phyloP scores from a whole-genome alignment of 2,888 invertebrate species.

The Morpho achilles region DNA sequence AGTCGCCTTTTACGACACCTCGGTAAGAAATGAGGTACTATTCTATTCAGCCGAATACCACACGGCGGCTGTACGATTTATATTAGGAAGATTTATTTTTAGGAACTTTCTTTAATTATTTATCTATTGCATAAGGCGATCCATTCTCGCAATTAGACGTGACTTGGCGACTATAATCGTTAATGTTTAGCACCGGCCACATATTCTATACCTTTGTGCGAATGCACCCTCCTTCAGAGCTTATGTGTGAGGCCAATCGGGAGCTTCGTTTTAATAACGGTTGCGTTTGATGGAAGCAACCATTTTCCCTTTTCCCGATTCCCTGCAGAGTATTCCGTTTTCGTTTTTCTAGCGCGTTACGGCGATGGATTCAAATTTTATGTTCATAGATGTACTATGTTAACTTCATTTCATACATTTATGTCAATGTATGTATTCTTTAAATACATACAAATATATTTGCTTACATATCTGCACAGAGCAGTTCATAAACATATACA shows the following conservation, averaged over 20 bases:
- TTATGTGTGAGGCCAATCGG: conserved; percentile 36
- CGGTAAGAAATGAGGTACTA: too few relatives aligned
- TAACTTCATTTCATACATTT: too few relatives aligned
- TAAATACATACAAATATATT: background rate
- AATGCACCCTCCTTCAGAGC: conserved; percentile 56
- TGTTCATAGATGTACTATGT: background rate
- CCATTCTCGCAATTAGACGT: conserved; percentile 72
- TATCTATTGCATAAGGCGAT: conserved; percentile 30
- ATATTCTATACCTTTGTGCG: conserved; percentile 74
- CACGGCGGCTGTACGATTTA: too few relatives aligned
- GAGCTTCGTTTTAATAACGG: conserved; percentile 32
- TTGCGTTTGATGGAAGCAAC: conserved; percentile 25
- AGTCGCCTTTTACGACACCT: too few relatives aligned
- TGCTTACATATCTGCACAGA: too few relatives aligned
- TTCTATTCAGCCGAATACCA: too few relatives aligned
- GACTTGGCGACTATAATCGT: conserved; percentile 75
- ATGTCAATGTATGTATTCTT: too few relatives aligned
- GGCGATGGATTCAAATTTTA: conserved; percentile 2
- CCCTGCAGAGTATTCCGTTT: conserved; percentile 2
- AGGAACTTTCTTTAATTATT: background rate
- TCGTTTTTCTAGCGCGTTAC: background rate
- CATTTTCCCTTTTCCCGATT: conserved; percentile 17
- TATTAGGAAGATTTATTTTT: too few relatives aligned
- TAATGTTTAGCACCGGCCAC: conserved; percentile 76
- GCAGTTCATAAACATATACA: too few relatives aligned